These are phyloP conservation scores for Albula goreensis DNA, from an alignment of 2,113 vertebrate species.

Conservation along the genomic window DNA sequence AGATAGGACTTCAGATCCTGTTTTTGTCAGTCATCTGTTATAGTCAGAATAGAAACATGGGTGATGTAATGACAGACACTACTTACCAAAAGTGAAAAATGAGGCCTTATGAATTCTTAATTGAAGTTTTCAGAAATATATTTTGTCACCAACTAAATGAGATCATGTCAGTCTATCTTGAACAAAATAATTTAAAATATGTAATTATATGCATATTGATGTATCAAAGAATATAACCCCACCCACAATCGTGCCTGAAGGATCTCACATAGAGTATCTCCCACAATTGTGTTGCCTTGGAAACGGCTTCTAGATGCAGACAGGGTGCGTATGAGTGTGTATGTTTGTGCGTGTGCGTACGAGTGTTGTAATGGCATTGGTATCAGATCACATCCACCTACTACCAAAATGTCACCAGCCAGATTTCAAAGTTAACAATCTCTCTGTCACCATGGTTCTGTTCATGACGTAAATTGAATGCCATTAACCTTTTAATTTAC, in stretches of 20 bases:
- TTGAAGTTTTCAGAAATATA: background rate
- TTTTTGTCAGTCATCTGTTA: background rate
- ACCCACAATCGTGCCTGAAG: background rate
- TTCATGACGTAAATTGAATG: background rate
- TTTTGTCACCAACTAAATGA: background rate
- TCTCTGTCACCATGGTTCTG: background rate
- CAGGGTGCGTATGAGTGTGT: background rate
- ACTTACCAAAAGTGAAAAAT: background rate
- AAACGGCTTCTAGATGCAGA: background rate
- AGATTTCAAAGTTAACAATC: background rate
- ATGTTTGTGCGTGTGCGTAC: background rate
- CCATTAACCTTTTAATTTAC: background rate
- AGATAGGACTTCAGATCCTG: background rate
- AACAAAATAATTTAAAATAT: background rate
- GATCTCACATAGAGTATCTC: background rate
- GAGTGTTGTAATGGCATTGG: background rate
- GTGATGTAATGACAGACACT: background rate
- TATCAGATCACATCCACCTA: background rate
- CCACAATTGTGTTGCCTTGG: background rate
- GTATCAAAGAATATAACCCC: background rate
- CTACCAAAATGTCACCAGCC: background rate
- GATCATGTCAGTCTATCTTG: background rate
- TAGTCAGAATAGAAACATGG: background rate
- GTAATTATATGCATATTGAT: background rate
- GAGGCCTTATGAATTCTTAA: background rate